Percentiles rank a stretch among this genome's conserved stretches.
These are phyloP conservation scores for Cherax quadricarinatus DNA, from an alignment of 1,140 invertebrate genomes.

Conservation along the genomic window DNA sequence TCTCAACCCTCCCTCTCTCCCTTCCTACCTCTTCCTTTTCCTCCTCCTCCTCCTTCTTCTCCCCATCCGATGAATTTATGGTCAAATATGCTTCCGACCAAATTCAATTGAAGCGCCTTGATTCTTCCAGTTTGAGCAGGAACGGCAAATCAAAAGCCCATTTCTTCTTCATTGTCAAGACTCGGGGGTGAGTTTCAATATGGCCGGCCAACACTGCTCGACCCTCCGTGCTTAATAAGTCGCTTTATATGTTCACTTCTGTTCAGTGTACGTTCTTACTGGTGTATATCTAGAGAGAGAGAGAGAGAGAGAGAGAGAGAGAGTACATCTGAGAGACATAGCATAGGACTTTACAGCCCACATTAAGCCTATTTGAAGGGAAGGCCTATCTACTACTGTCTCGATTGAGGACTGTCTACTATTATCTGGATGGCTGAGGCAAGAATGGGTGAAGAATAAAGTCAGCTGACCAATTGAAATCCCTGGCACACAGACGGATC, in stretches of 20 bases:
- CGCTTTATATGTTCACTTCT: not conserved
- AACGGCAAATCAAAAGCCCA: slow-evolving; percentile 66
- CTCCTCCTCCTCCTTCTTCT: not conserved
- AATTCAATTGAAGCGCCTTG: slow-evolving; percentile 60
- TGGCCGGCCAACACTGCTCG: slow-evolving; percentile 1
- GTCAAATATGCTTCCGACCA: slow-evolving; percentile 60
- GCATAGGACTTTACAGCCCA: no score
- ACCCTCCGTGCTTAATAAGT: slow-evolving; percentile 46
- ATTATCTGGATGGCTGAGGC: no score
- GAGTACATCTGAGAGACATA: not conserved
- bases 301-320: not conserved
- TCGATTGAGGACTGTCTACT: no score
- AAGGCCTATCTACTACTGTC: no score
- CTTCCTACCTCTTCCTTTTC: not conserved
- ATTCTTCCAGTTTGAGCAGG: slow-evolving; percentile 60
- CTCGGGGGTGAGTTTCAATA: slow-evolving; percentile 39
- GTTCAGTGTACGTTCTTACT: not conserved
- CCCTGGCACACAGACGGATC: no score
- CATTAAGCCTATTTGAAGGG: no score
- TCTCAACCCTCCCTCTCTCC: slow-evolving; percentile 1
- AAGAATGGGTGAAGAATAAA: no score
- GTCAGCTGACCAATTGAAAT: no score
- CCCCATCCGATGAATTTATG: slow-evolving; percentile 51
- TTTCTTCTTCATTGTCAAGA: slow-evolving; percentile 66
- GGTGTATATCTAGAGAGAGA: not conserved